Conservation (phyloP, 2,113 vertebrate species). For the Pseudonaja textilis region DNA sequence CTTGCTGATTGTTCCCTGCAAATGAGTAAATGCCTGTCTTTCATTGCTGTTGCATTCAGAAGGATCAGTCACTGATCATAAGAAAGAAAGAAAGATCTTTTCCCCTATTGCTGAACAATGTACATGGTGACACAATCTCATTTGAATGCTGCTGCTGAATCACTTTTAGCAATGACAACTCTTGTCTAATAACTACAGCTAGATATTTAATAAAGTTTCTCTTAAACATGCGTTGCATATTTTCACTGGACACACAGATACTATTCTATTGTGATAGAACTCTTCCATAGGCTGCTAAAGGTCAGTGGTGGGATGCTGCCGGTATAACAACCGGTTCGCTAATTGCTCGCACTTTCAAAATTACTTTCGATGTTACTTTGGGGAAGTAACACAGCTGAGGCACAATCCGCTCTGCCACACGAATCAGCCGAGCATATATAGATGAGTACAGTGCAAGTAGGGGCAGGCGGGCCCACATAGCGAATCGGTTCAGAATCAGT, state of each 20-base stretch:
- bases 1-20: background rate
- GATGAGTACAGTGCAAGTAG: too few species aligned
- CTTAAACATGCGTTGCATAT: background rate
- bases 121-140: background rate
- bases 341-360: too few species aligned
- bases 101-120: background rate
- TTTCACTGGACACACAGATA: background rate
- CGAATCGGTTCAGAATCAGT: too few species aligned
- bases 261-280: background rate
- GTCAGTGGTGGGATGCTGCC: too few species aligned
- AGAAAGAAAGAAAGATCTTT: background rate
- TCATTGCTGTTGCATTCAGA: background rate
- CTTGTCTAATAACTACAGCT: conserved; percentile 13
- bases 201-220: conserved; percentile 15
- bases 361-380: too few species aligned
- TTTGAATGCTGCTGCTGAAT: background rate
- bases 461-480: too few species aligned
- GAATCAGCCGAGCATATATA: too few species aligned
- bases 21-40: background rate
- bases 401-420: too few species aligned
- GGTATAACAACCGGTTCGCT: too few species aligned
- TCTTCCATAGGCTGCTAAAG: background rate
- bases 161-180: background rate
- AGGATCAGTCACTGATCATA: conserved; percentile 1
- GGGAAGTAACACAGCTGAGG: too few species aligned